Evolutionary conservation across 1,140 invertebrate genomes (phyloP).

Genomic region (Solen grandis): DNA sequence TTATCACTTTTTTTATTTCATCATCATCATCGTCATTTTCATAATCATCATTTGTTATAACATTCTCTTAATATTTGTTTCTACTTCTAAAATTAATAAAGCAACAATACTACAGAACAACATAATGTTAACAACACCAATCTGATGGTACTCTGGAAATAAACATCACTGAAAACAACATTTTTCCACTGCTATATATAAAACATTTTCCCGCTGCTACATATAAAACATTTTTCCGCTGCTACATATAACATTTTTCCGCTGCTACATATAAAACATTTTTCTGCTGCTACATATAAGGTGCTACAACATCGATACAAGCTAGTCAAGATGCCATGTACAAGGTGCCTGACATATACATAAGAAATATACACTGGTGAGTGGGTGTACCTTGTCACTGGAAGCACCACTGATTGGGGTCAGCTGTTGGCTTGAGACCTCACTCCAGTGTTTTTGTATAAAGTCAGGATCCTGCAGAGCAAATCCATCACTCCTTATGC

Average conservation of each 20-base stretch:
- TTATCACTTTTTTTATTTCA: too few species aligned
- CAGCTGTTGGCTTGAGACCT: constrained; percentile 6
- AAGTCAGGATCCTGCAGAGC: constrained; percentile 47
- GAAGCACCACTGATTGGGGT: constrained; percentile 1
- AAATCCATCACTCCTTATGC: too few species aligned
- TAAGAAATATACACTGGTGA: constrained; percentile 13
- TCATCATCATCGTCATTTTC: too few species aligned
- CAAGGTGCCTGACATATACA: neutral
- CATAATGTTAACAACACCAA: too few species aligned
- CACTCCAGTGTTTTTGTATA: constrained; percentile 51
- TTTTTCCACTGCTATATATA: neutral
- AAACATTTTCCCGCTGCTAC: neutral
- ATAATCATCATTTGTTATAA: too few species aligned
- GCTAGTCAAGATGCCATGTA: neutral
- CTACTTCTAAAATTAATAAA: too few species aligned
- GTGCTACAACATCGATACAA: neutral
- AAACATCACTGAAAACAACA: too few species aligned
- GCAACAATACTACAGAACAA: too few species aligned
- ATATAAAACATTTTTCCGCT: too few species aligned
- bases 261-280: neutral
- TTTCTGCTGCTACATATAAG: neutral
- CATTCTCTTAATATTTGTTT: too few species aligned
- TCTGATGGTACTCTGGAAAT: too few species aligned
- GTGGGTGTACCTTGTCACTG: neutral
- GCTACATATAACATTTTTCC: neutral